A percentile compares a stretch with the other conserved stretches of the same genome.
These are phyloP conservation scores for Lepidurus apus DNA, from an alignment of 1,140 invertebrate species.

Conservation along the genomic window DNA sequence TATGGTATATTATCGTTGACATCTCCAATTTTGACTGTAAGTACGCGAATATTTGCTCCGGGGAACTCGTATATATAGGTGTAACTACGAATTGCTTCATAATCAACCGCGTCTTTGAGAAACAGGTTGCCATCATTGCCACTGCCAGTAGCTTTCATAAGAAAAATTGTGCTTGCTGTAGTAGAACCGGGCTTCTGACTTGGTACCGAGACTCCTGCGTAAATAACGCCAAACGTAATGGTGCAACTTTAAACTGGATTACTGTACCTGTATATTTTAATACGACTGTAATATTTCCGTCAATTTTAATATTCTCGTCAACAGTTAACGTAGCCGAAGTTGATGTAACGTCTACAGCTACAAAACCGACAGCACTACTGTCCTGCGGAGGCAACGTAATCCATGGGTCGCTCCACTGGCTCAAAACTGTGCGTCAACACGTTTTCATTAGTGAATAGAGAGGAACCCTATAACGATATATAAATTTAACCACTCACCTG, in stretches of 20 bases:
- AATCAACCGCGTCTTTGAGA: background rate
- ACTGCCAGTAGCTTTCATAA: background rate
- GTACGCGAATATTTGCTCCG: background rate
- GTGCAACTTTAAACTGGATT: background rate
- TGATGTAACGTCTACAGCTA: background rate
- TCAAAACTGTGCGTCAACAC: background rate
- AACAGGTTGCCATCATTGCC: background rate
- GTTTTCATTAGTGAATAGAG: background rate
- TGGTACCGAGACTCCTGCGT: background rate
- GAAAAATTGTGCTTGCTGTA: background rate
- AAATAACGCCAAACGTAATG: background rate
- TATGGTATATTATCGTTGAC: constrained; percentile 26
- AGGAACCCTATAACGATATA: background rate
- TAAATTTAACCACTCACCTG: background rate
- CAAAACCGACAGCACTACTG: background rate
- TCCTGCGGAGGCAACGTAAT: background rate
- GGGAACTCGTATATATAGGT: background rate
- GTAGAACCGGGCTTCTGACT: background rate
- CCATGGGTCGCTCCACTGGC: background rate
- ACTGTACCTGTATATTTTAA: background rate
- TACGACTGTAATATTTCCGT: background rate
- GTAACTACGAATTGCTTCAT: background rate
- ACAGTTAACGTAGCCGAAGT: background rate
- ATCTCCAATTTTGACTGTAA: constrained; percentile 6
- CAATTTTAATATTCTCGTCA: background rate